These are phyloP conservation scores for Ceyx margarethae DNA, from an alignment of 2,113 vertebrate genomes.

Conservation along the genomic window DNA sequence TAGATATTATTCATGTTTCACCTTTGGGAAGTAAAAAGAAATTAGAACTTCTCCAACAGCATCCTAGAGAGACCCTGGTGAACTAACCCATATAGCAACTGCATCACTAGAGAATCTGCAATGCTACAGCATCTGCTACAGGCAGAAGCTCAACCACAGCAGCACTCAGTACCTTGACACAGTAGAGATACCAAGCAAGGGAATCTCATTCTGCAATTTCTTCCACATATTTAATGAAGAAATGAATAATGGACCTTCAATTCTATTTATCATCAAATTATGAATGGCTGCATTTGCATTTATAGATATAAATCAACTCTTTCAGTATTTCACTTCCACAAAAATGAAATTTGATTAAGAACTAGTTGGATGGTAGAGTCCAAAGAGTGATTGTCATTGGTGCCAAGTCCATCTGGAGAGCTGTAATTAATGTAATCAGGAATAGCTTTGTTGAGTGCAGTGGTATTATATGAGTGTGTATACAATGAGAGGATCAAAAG, in stretches of 20 bases:
- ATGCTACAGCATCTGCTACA: background rate
- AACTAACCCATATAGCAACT: background rate
- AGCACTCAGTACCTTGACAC: background rate
- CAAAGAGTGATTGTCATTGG: too few species aligned
- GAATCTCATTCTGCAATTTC: background rate
- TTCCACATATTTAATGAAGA: background rate
- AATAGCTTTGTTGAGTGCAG: background rate
- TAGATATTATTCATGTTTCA: background rate
- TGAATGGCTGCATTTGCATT: background rate
- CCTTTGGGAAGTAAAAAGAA: background rate
- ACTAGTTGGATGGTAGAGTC: too few species aligned
- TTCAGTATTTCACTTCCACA: background rate
- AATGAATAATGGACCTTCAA: background rate
- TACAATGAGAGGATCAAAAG: background rate
- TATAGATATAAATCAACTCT: background rate
- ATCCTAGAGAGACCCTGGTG: background rate
- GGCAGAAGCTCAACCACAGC: background rate
- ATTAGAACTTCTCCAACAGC: background rate
- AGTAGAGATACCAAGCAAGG: background rate
- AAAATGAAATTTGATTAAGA: background rate
- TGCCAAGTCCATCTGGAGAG: too few species aligned
- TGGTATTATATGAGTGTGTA: background rate
- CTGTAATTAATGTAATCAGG: background rate
- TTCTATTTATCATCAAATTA: background rate
- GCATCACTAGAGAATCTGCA: background rate